Percentiles rank a stretch among this genome's conserved stretches.
phyloP scores from a whole-genome alignment of 1,140 invertebrate genomes.

The Rhopalosiphum padi region DNA sequence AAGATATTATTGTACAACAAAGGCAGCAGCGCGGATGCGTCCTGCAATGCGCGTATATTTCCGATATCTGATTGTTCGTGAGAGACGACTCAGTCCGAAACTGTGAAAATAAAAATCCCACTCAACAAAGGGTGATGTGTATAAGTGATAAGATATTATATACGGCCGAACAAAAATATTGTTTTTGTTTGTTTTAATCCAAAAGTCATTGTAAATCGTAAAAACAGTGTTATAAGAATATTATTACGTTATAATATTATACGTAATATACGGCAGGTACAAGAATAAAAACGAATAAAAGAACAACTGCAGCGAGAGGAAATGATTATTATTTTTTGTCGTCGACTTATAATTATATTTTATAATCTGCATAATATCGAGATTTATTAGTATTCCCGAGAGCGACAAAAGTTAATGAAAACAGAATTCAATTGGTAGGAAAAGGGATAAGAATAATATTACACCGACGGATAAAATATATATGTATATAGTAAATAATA shows the following conservation, averaged over 20 bases:
- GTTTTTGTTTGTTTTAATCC: conserved; percentile 28
- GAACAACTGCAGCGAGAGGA: neutral
- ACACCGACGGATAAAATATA: neutral
- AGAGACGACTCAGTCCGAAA: neutral
- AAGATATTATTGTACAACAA: neutral
- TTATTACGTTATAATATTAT: neutral
- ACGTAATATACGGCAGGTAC: neutral
- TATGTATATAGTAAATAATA: neutral
- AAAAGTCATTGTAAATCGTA: conserved; percentile 42
- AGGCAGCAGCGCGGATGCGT: neutral
- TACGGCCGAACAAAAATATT: conserved; percentile 6
- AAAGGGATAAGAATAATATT: neutral
- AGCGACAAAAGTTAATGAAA: conserved; percentile 24
- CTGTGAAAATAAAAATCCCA: neutral
- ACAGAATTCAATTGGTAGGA: conserved; percentile 17
- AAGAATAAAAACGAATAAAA: neutral
- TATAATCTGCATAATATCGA: conserved; percentile 36
- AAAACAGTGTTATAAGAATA: neutral
- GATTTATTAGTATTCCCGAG: conserved; percentile 30
- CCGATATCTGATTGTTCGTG: conserved; percentile 19
- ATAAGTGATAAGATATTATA: neutral
- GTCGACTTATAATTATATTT: conserved; percentile 35
- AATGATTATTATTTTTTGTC: conserved; percentile 31
- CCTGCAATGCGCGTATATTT: neutral
- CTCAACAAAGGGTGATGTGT: conserved; percentile 15